Conservation (phyloP, 2,797 vertebrate species). For the Hypotaenidia okinawae region DNA sequence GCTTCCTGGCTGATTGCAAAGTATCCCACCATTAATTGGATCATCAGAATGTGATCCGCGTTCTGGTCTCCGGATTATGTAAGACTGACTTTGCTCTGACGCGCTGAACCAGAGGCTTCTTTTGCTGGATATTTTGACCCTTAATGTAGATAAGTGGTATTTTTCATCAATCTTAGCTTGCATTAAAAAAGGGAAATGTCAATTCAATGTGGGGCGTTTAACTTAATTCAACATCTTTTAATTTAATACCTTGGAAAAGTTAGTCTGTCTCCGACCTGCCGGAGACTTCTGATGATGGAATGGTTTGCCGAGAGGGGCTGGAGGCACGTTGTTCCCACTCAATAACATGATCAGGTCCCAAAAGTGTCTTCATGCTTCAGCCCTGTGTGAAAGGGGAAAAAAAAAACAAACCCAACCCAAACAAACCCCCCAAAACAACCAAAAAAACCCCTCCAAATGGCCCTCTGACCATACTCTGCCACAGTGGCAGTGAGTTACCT, state of each 20-base stretch:
- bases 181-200: slow-evolving; percentile 85
- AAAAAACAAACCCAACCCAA: neutral
- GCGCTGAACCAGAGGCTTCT: slow-evolving; percentile 84
- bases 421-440: too few relatives aligned
- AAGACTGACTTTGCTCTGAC: slow-evolving; percentile 91
- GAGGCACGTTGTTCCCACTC: slow-evolving; percentile 21
- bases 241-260: slow-evolving; percentile 86
- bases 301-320: slow-evolving; percentile 53
- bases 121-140: slow-evolving; percentile 86
- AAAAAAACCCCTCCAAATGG: too few relatives aligned
- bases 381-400: neutral
- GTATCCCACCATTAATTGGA: slow-evolving; percentile 95
- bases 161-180: slow-evolving; percentile 89
- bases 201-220: slow-evolving; percentile 81
- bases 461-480: neutral
- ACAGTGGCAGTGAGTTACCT: neutral
- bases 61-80: slow-evolving; percentile 92
- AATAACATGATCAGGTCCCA: slow-evolving; percentile 22
- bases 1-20: slow-evolving; percentile 90
- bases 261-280: slow-evolving; percentile 73
- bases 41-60: slow-evolving; percentile 98
- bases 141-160: slow-evolving; percentile 99
- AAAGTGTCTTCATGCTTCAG: neutral
- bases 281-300: slow-evolving; percentile 79
- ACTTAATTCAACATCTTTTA: slow-evolving; percentile 86